Conservation (phyloP, 2,797 vertebrate genomes). For the Esox lucius region DNA sequence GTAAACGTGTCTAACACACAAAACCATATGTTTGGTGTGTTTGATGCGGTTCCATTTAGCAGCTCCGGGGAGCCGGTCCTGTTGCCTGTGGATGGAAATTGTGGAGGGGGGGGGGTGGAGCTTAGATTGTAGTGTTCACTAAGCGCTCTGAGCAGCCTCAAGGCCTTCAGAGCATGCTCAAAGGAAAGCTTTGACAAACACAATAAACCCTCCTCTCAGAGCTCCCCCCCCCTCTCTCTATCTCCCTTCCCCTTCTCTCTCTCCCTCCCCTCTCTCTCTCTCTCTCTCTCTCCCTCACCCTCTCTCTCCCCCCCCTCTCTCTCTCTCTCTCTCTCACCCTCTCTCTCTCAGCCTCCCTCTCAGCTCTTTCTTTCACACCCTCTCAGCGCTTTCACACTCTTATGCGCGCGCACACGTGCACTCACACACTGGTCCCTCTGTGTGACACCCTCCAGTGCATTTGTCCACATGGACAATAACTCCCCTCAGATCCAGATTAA, state of each 20-base stretch:
- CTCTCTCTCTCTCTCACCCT: no score
- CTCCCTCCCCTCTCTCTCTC: not conserved
- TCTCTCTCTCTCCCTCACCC: not conserved
- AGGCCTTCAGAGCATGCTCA: slow-evolving; percentile 21
- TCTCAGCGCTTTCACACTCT: no score
- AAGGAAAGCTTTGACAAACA: slow-evolving; percentile 18
- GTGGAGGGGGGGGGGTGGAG: not conserved
- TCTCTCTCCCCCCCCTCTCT: no score
- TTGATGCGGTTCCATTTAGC: not conserved
- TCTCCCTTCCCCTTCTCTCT: not conserved
- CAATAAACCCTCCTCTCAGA: slow-evolving; percentile 11
- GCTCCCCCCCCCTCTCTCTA: not conserved
- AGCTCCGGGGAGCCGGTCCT: no score
- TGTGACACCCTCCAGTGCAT: not conserved
- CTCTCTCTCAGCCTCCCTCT: no score
- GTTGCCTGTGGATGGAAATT: no score
- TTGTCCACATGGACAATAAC: not conserved
- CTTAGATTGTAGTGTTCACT: not conserved
- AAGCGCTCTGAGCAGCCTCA: slow-evolving; percentile 13
- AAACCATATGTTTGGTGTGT: not conserved
- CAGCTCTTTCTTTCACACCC: no score
- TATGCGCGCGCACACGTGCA: no score
- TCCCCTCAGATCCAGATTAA: not conserved
- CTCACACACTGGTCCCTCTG: no score
- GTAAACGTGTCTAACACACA: not conserved